Conservation (phyloP, 1,140 invertebrate species). For the Drosophila ambigua region DNA sequence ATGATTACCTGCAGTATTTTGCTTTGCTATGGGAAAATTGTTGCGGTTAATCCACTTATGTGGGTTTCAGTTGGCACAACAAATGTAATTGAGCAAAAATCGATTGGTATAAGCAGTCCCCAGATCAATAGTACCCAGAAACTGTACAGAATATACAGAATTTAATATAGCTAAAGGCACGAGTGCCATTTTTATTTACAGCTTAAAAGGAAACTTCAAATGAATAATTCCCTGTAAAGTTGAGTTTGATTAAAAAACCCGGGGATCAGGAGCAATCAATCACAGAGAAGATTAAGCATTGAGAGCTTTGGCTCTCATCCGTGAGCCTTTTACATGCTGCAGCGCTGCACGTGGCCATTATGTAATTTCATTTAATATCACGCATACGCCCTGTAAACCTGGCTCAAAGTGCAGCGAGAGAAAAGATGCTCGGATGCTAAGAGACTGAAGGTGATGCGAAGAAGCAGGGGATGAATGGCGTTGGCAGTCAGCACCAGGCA, state of each 20-base stretch:
- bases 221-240: too few relatives aligned
- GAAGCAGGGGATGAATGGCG: constrained; percentile 10
- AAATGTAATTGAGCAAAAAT: background rate
- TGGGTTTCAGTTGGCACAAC: constrained; percentile 3
- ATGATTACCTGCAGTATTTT: background rate
- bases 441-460: background rate
- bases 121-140: background rate
- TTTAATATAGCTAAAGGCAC: too few relatives aligned
- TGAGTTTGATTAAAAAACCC: too few relatives aligned
- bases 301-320: background rate
- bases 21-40: background rate
- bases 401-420: constrained; percentile 20
- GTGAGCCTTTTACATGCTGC: constrained; percentile 6
- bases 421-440: background rate
- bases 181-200: too few relatives aligned
- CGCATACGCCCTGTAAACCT: constrained; percentile 31
- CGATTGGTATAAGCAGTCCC: background rate
- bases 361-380: constrained; percentile 39
- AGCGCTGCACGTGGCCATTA: constrained; percentile 11
- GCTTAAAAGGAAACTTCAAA: too few relatives aligned
- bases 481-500: too few relatives aligned
- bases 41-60: background rate
- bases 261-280: constrained; percentile 11
- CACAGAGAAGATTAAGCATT: background rate
- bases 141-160: too few relatives aligned